These are phyloP conservation scores for Adrianichthys oophorus DNA, from an alignment of 2,797 vertebrate genomes.

Conservation along the genomic window DNA sequence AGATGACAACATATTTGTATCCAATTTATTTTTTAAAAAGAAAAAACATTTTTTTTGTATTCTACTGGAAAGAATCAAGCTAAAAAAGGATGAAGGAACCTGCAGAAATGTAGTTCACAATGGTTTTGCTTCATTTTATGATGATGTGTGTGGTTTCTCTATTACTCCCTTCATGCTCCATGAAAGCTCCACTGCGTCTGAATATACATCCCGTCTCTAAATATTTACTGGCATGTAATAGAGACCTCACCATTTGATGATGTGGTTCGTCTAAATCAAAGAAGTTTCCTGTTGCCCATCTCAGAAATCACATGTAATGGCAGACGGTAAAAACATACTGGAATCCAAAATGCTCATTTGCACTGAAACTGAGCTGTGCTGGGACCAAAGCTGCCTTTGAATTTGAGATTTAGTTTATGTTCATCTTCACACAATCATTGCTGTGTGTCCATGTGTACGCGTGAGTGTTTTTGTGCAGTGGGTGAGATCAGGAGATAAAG, in stretches of 20 bases:
- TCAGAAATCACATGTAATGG: conserved; percentile 40
- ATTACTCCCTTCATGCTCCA: conserved; percentile 45
- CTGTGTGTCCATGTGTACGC: conserved; percentile 22
- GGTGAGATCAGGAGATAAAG: conserved; percentile 55
- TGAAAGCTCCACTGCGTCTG: conserved; percentile 35
- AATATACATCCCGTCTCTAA: conserved; percentile 36
- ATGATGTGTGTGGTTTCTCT: conserved; percentile 40
- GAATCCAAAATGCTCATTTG: conserved; percentile 42
- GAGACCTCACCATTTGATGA: conserved; percentile 41
- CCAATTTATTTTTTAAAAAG: conserved; percentile 15
- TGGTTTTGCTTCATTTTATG: conserved; percentile 31
- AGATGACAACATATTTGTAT: conserved; percentile 19
- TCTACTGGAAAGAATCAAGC: conserved; percentile 29
- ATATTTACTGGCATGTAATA: conserved; percentile 55
- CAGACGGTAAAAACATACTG: conserved; percentile 31
- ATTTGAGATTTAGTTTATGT: conserved; percentile 47
- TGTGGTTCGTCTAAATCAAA: conserved; percentile 66
- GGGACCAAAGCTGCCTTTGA: conserved; percentile 42
- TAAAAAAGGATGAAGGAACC: conserved; percentile 34
- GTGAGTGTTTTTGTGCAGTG: conserved; percentile 29
- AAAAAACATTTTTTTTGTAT: conserved; percentile 27
- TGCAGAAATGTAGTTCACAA: conserved; percentile 41
- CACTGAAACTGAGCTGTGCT: conserved; percentile 33
- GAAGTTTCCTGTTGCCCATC: conserved; percentile 23
- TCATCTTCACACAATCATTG: conserved; percentile 27